phyloP scores from a whole-genome alignment of 2,113 vertebrate genomes.

The Pandion haliaetus region DNA sequence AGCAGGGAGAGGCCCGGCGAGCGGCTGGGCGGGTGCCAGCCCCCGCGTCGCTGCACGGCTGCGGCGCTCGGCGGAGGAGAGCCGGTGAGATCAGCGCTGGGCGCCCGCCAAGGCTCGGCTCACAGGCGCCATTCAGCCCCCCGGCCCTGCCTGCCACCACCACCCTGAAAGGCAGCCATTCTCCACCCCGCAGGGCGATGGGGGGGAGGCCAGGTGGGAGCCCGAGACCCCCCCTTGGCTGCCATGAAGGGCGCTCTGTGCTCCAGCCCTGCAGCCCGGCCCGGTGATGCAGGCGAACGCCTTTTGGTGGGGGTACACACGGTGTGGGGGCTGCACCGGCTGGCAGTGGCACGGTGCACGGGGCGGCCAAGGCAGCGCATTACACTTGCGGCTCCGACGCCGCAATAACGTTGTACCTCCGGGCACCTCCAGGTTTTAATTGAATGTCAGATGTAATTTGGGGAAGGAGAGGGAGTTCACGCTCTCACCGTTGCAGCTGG shows the following conservation, averaged over 20 bases:
- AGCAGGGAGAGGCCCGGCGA: neutral
- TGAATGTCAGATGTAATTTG: constrained; percentile 59
- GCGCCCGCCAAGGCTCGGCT: constrained; percentile 31
- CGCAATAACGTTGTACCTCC: neutral
- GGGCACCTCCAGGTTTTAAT: constrained; percentile 28
- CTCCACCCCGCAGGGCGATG: neutral
- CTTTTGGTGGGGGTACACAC: neutral
- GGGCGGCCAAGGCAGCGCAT: neutral
- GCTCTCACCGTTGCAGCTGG: neutral
- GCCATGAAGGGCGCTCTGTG: constrained; percentile 30
- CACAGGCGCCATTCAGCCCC: constrained; percentile 58
- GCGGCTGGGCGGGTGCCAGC: neutral
- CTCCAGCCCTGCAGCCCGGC: neutral
- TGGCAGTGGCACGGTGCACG: neutral
- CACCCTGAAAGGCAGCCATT: constrained; percentile 32
- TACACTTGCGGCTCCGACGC: neutral
- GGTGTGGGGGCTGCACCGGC: neutral
- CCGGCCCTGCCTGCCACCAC: neutral
- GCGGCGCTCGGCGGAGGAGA: neutral
- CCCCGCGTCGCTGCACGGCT: neutral
- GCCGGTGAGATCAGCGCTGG: constrained; percentile 53
- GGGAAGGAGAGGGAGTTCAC: neutral
- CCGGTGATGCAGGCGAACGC: neutral
- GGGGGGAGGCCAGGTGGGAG: constrained; percentile 15
- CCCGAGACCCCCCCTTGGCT: neutral